Evolutionary conservation across 2,113 vertebrate genomes (phyloP).

Genomic region (Heteronetta atricapilla): DNA sequence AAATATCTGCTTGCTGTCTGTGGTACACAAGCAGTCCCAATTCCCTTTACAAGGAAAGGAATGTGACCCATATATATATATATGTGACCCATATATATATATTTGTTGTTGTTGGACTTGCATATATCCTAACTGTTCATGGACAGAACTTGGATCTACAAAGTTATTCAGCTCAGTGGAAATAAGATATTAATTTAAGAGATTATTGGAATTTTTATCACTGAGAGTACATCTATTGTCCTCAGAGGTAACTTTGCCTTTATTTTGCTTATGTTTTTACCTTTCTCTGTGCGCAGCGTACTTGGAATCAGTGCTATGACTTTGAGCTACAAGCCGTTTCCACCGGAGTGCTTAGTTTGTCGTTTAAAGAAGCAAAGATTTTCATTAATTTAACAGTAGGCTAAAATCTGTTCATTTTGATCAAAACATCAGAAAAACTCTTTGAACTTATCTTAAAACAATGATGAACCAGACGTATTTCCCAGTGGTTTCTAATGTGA

Average conservation of each 20-base stretch:
- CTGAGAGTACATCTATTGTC: not conserved
- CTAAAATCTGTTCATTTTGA: not conserved
- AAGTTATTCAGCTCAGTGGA: not conserved
- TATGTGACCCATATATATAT: not conserved
- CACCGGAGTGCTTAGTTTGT: not conserved
- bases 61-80: not conserved
- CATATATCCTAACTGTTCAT: not conserved
- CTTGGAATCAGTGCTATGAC: not conserved
- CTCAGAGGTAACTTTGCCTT: not conserved
- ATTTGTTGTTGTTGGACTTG: not conserved
- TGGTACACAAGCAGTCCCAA: not conserved
- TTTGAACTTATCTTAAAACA: not conserved
- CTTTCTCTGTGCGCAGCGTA: not conserved
- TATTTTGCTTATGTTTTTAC: not conserved
- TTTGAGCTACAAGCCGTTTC: not conserved
- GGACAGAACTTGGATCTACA: not conserved
- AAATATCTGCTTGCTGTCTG: not conserved
- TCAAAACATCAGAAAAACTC: not conserved
- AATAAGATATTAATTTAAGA: not conserved
- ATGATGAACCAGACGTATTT: not conserved
- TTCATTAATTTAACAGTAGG: not conserved
- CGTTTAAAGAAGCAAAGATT: not conserved
- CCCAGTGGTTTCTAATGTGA: not conserved
- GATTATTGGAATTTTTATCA: not conserved
- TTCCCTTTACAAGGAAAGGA: not conserved